Evolutionary conservation across 2,113 vertebrate genomes (phyloP), one percentile per base, ranked within the genome.

Genomic region (Siniperca chuatsi): DNA sequence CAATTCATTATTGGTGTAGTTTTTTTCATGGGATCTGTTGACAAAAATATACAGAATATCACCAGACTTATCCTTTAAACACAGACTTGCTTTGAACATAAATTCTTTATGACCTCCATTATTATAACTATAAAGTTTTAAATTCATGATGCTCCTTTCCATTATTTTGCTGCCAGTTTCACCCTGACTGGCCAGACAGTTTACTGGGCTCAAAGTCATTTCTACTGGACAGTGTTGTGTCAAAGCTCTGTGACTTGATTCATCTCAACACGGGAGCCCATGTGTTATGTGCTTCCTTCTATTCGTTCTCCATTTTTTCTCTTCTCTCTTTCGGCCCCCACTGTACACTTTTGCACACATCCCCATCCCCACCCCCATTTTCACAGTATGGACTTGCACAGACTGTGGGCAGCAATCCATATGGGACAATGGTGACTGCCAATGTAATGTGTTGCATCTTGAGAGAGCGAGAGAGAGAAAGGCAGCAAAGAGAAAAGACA

Each of bases 381-480:
- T 84, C 84, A 76, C 81, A 91, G 79, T 85, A 78, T 76, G 90
- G 89, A 87, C 88, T 83, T 81, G 62, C 86, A 89, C 90, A 90
- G 87, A 85, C 79, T 92, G 86, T 86, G 83, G 86, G 87, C 87
- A 84, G 44, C 46, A 52, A 62, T 83, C 82, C 87, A 90, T 87
- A 84, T 74, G 85, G 86, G 91, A 89, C 90, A 82, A 73, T 70
- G 44, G 33, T 6, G 77, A 60, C 82, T 87, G 89, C 88, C 91
- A 94, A 87, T 78, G 79, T 85, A 83, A 90, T 81, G 82, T 90
- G 85, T 83, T 44, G 52, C 73, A 84, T 90, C 79, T 78, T 72
- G 81, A 87, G 57, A 72, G 77, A 67, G 33, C 42, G 55, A 48
- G 60, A 50, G 33, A 66, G 12, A 52, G 71, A 61, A 52, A 46